Base-by-base conservation (phyloP, 1,140 invertebrate species). In the Drosophila tani region DNA sequence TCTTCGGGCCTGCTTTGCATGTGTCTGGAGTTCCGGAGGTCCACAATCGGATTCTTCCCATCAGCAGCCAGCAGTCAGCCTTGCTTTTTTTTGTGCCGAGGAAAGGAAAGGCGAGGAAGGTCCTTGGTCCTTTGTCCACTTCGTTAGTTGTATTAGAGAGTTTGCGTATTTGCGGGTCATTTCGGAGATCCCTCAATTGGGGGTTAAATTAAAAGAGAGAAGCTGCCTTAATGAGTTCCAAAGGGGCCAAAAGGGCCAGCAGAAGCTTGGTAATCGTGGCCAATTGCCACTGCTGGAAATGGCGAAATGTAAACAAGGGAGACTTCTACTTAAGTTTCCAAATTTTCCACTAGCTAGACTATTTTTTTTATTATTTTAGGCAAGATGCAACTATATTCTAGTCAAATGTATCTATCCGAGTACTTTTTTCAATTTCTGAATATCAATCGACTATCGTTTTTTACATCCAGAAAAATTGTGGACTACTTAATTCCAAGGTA, bases 111-210 rank as follows among this genome's bases (percentile, higher is more conserved):
- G 12, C n/a, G 35, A 14, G 11, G 24, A 51, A 67, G 65, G 57
- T n/a, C 65, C 45, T 49, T 35, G 62, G 51, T 64, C 21, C 79
- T 59, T 51, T 84, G 85, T 88, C 84, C 84, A 87, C 84, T 87
- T 87, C 84, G 84, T 87, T 87, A 87, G 84, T 84, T 84, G 84
- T 88, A 87, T 87, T 87, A 88, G 70, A 73, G 70, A 73, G 68
- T 73, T 73, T 73, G 70, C 70, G 70, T 73, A 73, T 73, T 73
- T 73, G 67, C 70, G 70, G 70, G 70, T 73, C 68, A 73, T 73
- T 73, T 73, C 40, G 19, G 67, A 73, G 67, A 73, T 73, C 70
- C 70, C 68, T 73, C 53, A 71, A 73, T 59, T 58, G 67, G 67
- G 67, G 67, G 64, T 70, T 70, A 70, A 70, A 70, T 68, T 68